Conservation (phyloP, 2,888 invertebrate genomes). For the Eilema caniola region DNA sequence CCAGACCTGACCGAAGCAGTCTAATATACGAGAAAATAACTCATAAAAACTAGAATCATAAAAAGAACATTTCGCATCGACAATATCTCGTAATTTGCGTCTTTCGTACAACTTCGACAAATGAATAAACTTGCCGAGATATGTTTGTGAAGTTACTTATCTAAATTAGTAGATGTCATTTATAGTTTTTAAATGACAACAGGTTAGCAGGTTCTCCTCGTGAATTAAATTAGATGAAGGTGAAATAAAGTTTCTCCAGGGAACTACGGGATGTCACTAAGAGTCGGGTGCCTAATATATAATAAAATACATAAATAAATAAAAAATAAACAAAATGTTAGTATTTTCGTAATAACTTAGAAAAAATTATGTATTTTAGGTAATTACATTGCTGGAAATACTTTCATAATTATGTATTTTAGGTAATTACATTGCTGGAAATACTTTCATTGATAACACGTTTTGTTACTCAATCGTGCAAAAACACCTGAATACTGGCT, state of each 20-base stretch:
- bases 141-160: conserved; percentile 3
- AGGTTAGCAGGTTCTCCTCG: conserved; percentile 6
- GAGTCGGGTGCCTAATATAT: not conserved
- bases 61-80: not conserved
- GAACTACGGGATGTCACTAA: not conserved
- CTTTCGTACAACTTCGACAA: not conserved
- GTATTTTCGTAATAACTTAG: not conserved
- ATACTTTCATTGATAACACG: not conserved
- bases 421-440: not conserved
- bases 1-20: not conserved
- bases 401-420: too few species aligned
- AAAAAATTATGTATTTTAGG: too few species aligned
- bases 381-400: too few species aligned
- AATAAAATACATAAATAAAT: too few species aligned
- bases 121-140: not conserved
- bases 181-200: not conserved
- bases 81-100: not conserved
- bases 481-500: not conserved
- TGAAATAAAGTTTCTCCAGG: not conserved
- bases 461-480: not conserved
- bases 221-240: conserved; percentile 10
- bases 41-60: not conserved
- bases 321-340: too few species aligned
- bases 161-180: conserved; percentile 1
- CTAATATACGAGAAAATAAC: conserved; percentile 1